phyloP scores from a whole-genome alignment of 2,797 vertebrate genomes.

The Oryzias dopingdopingensis region DNA sequence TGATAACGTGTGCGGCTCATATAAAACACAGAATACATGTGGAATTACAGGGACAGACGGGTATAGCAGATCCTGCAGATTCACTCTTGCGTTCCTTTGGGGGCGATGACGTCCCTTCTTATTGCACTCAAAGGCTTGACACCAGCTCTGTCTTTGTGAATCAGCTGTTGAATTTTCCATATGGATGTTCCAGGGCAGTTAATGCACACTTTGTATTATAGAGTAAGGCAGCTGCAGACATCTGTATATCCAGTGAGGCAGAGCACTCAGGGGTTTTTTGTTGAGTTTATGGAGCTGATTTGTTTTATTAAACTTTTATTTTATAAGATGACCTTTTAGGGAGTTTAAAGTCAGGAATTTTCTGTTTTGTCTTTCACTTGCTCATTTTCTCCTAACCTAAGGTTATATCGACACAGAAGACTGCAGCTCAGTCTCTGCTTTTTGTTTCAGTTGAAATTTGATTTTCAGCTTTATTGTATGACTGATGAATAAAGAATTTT shows the following conservation, averaged over 20 bases:
- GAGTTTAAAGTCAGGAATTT: too few species aligned
- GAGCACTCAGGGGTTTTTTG: conserved; percentile 46
- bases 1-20: conserved; percentile 70
- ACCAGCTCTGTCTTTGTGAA: conserved; percentile 51
- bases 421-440: conserved; percentile 18
- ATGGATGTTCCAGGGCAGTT: conserved; percentile 39
- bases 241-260: conserved; percentile 46
- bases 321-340: too few species aligned
- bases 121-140: conserved; percentile 38
- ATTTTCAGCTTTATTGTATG: conserved; percentile 37
- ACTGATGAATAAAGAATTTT: conserved; percentile 34
- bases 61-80: conserved; percentile 60
- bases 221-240: conserved; percentile 28
- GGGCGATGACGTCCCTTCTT: conserved; percentile 65
- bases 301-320: conserved; percentile 40
- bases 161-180: conserved; percentile 45
- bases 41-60: conserved; percentile 64
- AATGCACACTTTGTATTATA: conserved; percentile 30
- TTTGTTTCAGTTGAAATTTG: conserved; percentile 37
- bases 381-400: conserved; percentile 28
- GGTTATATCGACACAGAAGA: conserved; percentile 28
- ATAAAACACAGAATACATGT: conserved; percentile 64
- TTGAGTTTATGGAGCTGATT: conserved; percentile 54
- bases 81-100: conserved; percentile 52
- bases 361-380: conserved; percentile 18